Base-by-base conservation (phyloP, 2,888 invertebrate species). In the Epiblema foenella region DNA sequence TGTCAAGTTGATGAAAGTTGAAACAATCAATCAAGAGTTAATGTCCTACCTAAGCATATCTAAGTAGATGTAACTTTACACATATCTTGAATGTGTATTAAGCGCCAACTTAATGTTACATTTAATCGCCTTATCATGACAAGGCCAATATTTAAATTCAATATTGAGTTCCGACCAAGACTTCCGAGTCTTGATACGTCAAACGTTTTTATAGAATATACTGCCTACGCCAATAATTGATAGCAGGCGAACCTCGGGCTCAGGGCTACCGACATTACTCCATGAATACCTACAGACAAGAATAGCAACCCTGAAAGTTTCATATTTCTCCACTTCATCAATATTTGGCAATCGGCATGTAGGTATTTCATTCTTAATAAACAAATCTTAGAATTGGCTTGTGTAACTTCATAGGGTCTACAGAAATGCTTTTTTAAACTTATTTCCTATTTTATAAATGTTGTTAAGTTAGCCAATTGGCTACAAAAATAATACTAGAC, bases 1-100 rank as follows among this genome's bases (percentile, higher is more conserved):
- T 37, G 59, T 52, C 33, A 59, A 51, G 9, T 66, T n/a, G n/a
- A n/a, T n/a, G n/a, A n/a, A n/a, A n/a, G n/a, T n/a, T 24, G 7
- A 49, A 15, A n/a, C 10, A 12, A 42, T 20, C 9, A 20, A 8
- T 49, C 17, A 15, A 17, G 24, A 17, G 5, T 37, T 12, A 5
- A n/a, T n/a, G n/a, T n/a, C n/a, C n/a, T n/a, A n/a, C n/a, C n/a
- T n/a, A n/a, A n/a, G n/a, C n/a, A n/a, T n/a, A n/a, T n/a, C n/a
- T n/a, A 20, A 3, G n/a, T 37, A 37, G 18, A n/a, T n/a, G n/a
- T 57, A 17, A 18, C 17, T 9, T 37, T 37, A 37, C 33, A 56
- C n/a, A 57, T 11, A 17, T n/a, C 17, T 2, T 39, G 39, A 12
- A 8, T 12, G 39, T 24, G 24, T 24, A 24, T 24, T 24, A 11